Evolutionary conservation across 2,888 invertebrate species (phyloP), one percentile per base, ranked within the genome.

Genomic region (Chirona hameri): DNA sequence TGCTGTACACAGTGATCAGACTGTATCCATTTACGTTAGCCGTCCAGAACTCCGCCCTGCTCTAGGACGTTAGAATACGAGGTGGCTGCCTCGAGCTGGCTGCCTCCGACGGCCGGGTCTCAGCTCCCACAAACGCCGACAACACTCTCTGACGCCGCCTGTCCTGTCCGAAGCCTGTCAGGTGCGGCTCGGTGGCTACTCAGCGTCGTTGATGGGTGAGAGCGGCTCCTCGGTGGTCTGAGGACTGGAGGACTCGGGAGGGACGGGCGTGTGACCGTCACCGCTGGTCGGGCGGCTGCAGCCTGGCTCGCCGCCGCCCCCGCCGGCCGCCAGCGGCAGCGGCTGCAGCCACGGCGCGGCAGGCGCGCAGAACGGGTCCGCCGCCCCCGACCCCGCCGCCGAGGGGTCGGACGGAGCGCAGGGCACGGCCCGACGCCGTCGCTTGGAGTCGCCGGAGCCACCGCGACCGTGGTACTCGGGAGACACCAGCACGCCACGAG

Each of bases 361-460:
- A 10, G 65, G 65, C 65, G 21, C 60, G 65, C n/a, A n/a, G 65
- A 10, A 10, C 65, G 65, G n/a, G 10, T 65, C 65, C 4, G 76
- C 31, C 76, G 72, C 18, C 72, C 18, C 31, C 76, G 72, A 1
- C 72, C 18, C 10, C 72, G 31, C 31, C 7, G 76, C 31, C 31
- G 2, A 1, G 18, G 31, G 72, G 12, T 31, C 31, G 31, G 65
- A 81, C 24, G 86, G 84, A 46, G 84, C 85, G 21, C 85, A 85
- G n/a, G 87, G 86, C 55, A 86, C 87, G n/a, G 87, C 87, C 84
- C 87, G 86, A 65, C 87, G 86, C 39, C 86, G 86, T 14, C 87
- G 84, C 84, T 88, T 88, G 83, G 86, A 86, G 83, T 87, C 87
- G 82, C 85, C 85, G 9, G 85, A 84, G 79, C 85, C 84, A 39